Conservation (phyloP, 1,140 invertebrate species). For the Drosophila bipectinata region DNA sequence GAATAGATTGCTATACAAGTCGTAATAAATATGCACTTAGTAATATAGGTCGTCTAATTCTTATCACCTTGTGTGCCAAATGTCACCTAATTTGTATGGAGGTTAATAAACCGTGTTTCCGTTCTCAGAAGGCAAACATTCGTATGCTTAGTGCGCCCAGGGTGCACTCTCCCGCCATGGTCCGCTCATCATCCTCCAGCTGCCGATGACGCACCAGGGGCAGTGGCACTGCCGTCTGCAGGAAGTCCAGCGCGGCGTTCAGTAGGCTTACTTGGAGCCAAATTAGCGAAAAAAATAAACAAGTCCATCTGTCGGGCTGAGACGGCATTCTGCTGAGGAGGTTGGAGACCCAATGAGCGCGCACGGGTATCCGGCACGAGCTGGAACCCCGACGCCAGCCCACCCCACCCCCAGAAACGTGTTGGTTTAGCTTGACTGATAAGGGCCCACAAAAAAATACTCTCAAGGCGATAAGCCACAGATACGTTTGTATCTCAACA, state of each 20-base stretch:
- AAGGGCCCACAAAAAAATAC: background rate
- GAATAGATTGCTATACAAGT: background rate
- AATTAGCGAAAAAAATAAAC: slow-evolving; percentile 29
- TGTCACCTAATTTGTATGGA: background rate
- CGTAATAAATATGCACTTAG: background rate
- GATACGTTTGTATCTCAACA: slow-evolving; percentile 18
- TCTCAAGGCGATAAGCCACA: background rate
- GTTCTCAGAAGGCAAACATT: slow-evolving; percentile 39
- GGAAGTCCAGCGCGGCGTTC: slow-evolving; percentile 32
- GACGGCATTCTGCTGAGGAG: slow-evolving; percentile 10
- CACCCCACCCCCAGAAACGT: background rate
- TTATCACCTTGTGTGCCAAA: background rate
- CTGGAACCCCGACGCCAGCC: background rate
- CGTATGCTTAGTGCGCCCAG: slow-evolving; percentile 46
- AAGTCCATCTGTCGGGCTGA: background rate
- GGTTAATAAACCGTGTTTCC: background rate
- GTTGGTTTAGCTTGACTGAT: background rate
- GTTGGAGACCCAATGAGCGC: slow-evolving; percentile 14
- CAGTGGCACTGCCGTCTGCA: slow-evolving; percentile 25
- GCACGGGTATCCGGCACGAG: slow-evolving; percentile 10
- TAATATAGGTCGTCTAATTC: background rate
- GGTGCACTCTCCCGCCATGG: slow-evolving; percentile 40
- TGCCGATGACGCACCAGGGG: slow-evolving; percentile 25
- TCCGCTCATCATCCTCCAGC: slow-evolving; percentile 32
- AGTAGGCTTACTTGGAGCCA: slow-evolving; percentile 42